Evolutionary conservation across 2,113 vertebrate genomes (phyloP).

Genomic region (Melanerpes formicivorus): DNA sequence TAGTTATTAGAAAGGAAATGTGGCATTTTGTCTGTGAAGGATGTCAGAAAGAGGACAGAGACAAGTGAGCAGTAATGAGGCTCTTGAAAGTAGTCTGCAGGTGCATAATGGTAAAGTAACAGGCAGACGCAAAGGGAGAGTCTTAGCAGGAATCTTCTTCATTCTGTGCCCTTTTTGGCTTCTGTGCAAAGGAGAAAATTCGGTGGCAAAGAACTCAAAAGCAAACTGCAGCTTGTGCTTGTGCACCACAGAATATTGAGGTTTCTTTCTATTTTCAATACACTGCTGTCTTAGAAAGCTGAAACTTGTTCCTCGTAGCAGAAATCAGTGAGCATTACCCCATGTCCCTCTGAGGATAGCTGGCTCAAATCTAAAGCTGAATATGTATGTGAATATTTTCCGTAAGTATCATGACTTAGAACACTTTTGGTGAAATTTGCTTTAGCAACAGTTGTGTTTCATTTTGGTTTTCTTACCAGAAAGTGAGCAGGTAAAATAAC

Average conservation of each 20-base stretch:
- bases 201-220: background rate
- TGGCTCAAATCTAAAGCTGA: background rate
- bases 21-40: slow-evolving; percentile 32
- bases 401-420: background rate
- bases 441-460: background rate
- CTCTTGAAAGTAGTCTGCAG: slow-evolving; percentile 61
- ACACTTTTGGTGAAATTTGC: background rate
- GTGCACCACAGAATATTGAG: background rate
- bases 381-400: background rate
- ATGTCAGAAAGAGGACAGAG: slow-evolving; percentile 25
- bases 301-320: background rate
- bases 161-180: background rate
- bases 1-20: slow-evolving; percentile 51
- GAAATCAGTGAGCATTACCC: background rate
- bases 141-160: slow-evolving; percentile 7
- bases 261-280: background rate
- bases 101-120: slow-evolving; percentile 49
- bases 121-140: slow-evolving; percentile 38
- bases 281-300: background rate
- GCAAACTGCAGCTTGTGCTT: background rate
- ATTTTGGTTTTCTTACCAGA: background rate
- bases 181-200: background rate
- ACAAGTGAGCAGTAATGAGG: slow-evolving; percentile 39
- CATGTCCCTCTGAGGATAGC: background rate
- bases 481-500: background rate